Base-by-base conservation (phyloP, 2,113 vertebrate species). In the Mesitornis unicolor region DNA sequence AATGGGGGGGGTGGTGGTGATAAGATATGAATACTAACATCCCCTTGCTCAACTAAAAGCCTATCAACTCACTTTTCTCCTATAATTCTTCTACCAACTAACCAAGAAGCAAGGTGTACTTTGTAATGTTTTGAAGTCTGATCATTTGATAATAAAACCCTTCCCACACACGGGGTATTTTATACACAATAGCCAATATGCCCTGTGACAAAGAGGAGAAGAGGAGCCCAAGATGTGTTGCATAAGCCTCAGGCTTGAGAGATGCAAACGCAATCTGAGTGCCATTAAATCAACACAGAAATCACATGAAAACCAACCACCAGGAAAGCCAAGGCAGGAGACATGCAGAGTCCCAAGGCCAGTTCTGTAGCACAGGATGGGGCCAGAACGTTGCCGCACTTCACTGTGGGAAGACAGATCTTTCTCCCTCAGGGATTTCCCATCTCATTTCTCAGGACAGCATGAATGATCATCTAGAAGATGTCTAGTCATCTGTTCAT, bases 391-490 rank as follows among this genome's bases (percentile, higher is more conserved):
- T 36, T 3, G 8, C 5, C 13, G 21, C 0, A 0, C 16, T 77
- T 71, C 61, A 45, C 16, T n/a, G 5, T 4, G 7, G 4, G 4
- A 60, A 81, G 29, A n/a, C 13, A 67, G 6, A 12, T 40, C 47
- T 81, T 73, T 43, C 8, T 78, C 29, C 24, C 35, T 40, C 40
- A 36, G 8, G 7, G 2, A 24, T 40, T 87, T 75, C 43, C 21
- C 14, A 70, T 10, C 17, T 42, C 3, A 2, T 6, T 59, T 77
- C 47, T 78, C 16, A 67, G 20, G 35, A 63, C 14, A 77, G 9
- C 0, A 0, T 6, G 2, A 84, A 25, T 17, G 2, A 65, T 9
- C 7, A 11, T 68, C 50, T 25, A 36, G 11, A 63, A 42, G 4
- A 33, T n/a, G 0, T 45, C 1, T 19, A 67, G 7, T 25, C 43